phyloP scores from a whole-genome alignment of 2,888 invertebrate species.

The Pseudoips prasinana region DNA sequence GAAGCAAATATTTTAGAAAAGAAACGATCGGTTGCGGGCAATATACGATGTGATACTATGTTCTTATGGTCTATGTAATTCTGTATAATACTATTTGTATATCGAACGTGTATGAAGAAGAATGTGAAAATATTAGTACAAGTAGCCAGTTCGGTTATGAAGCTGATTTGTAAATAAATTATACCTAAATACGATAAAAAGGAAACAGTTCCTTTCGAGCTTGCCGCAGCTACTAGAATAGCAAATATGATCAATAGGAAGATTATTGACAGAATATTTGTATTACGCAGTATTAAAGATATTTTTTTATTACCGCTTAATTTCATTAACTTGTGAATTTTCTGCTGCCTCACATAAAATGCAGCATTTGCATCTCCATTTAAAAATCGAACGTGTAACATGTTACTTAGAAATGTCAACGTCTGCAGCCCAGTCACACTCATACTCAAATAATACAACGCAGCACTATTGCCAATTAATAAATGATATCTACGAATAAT shows the following conservation, averaged over 20 bases:
- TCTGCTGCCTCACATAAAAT: constrained; percentile 52
- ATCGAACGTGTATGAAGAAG: constrained; percentile 46
- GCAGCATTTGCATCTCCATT: constrained; percentile 43
- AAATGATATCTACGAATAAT: constrained; percentile 16
- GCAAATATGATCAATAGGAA: constrained; percentile 16
- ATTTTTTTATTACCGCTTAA: constrained; percentile 40
- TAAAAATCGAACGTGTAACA: constrained; percentile 49
- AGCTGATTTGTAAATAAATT: constrained; percentile 33
- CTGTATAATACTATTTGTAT: constrained; percentile 49
- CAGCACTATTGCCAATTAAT: constrained; percentile 15
- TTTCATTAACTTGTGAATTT: constrained; percentile 52
- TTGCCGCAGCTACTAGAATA: constrained; percentile 14
- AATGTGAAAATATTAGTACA: constrained; percentile 45
- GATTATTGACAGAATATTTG: constrained; percentile 27
- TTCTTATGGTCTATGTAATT: constrained; percentile 40
- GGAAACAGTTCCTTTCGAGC: constrained; percentile 12
- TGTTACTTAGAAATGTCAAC: constrained; percentile 29
- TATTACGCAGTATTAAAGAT: constrained; percentile 28
- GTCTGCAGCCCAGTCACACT: constrained; percentile 27
- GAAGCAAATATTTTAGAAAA: constrained; percentile 19
- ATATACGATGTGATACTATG: constrained; percentile 1
- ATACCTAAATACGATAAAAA: constrained; percentile 21
- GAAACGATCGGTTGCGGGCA: constrained; percentile 4
- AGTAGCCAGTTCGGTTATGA: constrained; percentile 42
- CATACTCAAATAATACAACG: constrained; percentile 23